phyloP scores from a whole-genome alignment of 2,888 invertebrate species.

The Bimastos eiseni region DNA sequence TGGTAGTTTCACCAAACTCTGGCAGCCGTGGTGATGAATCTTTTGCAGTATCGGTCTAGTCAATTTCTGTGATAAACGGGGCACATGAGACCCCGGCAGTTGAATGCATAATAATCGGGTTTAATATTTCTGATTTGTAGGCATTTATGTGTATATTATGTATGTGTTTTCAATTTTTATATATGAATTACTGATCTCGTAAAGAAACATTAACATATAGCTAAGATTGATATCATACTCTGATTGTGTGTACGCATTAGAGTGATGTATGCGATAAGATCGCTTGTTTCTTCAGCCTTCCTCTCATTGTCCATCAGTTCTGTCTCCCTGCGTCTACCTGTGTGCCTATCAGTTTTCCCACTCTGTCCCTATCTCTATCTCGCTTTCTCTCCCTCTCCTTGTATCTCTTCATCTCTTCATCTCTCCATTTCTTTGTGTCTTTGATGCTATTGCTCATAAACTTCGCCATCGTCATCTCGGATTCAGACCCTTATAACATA shows the following conservation, averaged over 20 bases:
- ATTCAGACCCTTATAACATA: neutral
- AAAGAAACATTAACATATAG: neutral
- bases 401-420: no score
- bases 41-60: neutral
- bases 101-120: neutral
- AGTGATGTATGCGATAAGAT: neutral
- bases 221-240: neutral
- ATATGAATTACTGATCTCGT: neutral
- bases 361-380: neutral
- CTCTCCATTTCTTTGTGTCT: neutral
- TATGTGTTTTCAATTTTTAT: conserved; percentile 13
- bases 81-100: neutral
- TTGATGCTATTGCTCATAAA: neutral
- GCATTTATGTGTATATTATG: neutral
- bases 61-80: neutral
- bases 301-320: neutral
- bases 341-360: neutral
- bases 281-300: neutral
- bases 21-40: neutral
- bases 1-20: neutral
- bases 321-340: neutral
- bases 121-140: conserved; percentile 13
- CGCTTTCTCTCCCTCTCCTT: no score
- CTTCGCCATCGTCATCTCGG: neutral
- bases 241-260: neutral